Conservation (phyloP, 2,797 vertebrate genomes). For the Sitta carolinensis region DNA sequence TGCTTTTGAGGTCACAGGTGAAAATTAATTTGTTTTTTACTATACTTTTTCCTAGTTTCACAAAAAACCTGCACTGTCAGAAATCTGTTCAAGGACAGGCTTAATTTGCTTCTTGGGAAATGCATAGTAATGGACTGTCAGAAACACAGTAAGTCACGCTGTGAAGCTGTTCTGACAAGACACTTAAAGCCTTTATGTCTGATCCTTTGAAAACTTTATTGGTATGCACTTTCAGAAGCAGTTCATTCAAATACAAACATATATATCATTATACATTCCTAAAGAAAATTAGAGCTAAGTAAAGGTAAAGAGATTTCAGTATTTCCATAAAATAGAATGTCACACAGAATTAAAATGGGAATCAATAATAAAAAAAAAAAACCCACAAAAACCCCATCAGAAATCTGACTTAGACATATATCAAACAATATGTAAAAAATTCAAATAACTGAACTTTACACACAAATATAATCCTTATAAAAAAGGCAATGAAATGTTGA, state of each 20-base stretch:
- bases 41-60: background rate
- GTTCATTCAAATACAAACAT: background rate
- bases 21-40: background rate
- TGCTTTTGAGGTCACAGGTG: background rate
- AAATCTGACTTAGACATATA: background rate
- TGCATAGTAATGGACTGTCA: background rate
- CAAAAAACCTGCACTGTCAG: background rate
- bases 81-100: background rate
- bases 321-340: background rate
- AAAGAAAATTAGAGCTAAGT: background rate
- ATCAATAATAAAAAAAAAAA: background rate
- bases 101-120: background rate
- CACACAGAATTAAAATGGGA: background rate
- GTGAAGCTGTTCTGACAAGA: background rate
- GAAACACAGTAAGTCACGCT: background rate
- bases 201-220: background rate
- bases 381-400: accelerated
- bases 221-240: background rate
- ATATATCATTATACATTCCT: background rate
- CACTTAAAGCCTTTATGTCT: background rate
- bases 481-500: background rate
- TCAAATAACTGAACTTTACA: background rate
- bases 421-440: background rate
- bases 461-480: background rate
- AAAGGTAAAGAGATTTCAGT: background rate